A percentile compares a stretch with the other conserved stretches of the same genome.
These are phyloP conservation scores for Drosophila algonquin DNA, from an alignment of 2,888 invertebrate species.

Conservation along the genomic window DNA sequence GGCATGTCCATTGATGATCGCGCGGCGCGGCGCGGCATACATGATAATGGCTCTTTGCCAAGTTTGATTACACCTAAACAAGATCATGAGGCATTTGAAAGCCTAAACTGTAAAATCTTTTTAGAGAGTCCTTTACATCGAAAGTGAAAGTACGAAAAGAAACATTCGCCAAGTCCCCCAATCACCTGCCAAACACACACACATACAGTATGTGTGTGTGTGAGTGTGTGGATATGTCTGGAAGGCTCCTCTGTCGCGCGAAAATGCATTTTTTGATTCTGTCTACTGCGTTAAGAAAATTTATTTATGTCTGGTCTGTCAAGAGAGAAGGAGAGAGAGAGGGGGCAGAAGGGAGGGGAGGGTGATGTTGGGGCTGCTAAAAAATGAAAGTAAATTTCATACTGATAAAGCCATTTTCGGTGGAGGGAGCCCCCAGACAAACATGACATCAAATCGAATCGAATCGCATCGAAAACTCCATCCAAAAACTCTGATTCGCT, in stretches of 20 bases:
- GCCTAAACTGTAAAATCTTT: slow-evolving; percentile 57
- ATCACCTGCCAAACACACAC: slow-evolving; percentile 44
- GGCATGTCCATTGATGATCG: slow-evolving; percentile 19
- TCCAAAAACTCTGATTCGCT: slow-evolving; percentile 56
- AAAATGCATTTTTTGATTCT: slow-evolving; percentile 51
- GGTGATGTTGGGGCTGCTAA: too few relatives aligned
- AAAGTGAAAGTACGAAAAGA: slow-evolving; percentile 47
- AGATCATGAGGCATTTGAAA: slow-evolving; percentile 78
- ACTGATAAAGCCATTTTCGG: slow-evolving; percentile 64
- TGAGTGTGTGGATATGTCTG: slow-evolving; percentile 52
- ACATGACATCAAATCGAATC: slow-evolving; percentile 53
- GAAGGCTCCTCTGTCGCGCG: slow-evolving; percentile 31
- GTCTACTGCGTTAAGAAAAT: slow-evolving; percentile 40
- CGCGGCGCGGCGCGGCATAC: slow-evolving; percentile 36
- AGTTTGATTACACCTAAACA: slow-evolving; percentile 70
- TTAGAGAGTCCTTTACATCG: slow-evolving; percentile 47
- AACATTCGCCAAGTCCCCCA: slow-evolving; percentile 42
- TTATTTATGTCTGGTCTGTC: slow-evolving; percentile 40
- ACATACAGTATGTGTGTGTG: slow-evolving; percentile 1
- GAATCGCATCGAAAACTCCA: slow-evolving; percentile 52
- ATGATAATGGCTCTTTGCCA: slow-evolving; percentile 66
- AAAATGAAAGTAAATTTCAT: slow-evolving; percentile 58
- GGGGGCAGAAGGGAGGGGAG: too few relatives aligned
- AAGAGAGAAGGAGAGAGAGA: slow-evolving; percentile 3
- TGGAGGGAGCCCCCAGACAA: slow-evolving; percentile 22